phyloP scores from a whole-genome alignment of 2,888 invertebrate species.

The Chloromyia formosa region DNA sequence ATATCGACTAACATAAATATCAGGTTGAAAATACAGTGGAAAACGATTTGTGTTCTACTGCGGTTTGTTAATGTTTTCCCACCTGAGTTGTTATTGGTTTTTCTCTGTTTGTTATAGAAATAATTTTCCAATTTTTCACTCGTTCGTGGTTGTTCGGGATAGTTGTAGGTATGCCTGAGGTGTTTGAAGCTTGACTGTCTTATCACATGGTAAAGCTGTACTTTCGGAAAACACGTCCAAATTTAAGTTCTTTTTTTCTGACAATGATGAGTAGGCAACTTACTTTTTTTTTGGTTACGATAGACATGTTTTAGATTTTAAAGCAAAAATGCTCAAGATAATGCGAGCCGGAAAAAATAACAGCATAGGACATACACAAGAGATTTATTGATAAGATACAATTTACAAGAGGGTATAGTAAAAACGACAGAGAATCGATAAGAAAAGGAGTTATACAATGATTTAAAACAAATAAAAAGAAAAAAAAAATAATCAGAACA shows the following conservation, averaged over 20 bases:
- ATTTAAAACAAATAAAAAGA: conserved; percentile 25
- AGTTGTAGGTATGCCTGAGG: too few relatives aligned
- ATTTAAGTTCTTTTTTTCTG: conserved; percentile 3
- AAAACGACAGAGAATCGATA: conserved; percentile 8
- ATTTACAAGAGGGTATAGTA: conserved; percentile 28
- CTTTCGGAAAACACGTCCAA: conserved; percentile 8
- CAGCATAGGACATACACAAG: conserved; percentile 13
- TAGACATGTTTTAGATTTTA: conserved; percentile 41
- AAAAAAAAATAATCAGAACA: not conserved
- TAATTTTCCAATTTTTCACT: not conserved
- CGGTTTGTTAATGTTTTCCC: conserved; percentile 2
- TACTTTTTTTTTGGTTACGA: not conserved
- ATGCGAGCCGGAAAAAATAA: conserved; percentile 14
- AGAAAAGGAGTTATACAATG: conserved; percentile 24
- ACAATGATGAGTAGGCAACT: not conserved
- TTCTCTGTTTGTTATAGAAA: not conserved
- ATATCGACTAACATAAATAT: not conserved
- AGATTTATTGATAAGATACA: conserved; percentile 39
- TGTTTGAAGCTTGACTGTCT: not conserved
- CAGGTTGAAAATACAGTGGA: conserved; percentile 32
- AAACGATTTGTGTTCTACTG: conserved; percentile 34
- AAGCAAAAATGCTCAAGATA: conserved; percentile 17
- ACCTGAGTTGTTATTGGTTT: not conserved
- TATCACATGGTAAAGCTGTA: not conserved
- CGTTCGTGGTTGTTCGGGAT: too few relatives aligned